Evolutionary conservation across 2,888 invertebrate genomes (phyloP), one percentile per base, ranked within the genome.

Genomic region (Myathropa florea): DNA sequence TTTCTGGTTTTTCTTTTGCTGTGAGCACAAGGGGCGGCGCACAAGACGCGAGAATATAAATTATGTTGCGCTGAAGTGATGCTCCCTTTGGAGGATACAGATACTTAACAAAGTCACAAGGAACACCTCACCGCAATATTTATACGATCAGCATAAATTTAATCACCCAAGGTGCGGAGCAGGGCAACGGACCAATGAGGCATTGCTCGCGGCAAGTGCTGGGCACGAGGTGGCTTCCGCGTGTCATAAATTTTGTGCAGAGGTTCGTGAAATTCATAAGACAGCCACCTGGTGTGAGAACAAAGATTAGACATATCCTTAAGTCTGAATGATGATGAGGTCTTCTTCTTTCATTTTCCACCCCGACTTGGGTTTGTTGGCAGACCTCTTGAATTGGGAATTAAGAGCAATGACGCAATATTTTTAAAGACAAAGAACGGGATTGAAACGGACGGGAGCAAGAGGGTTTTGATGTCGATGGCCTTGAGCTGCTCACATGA

Each of bases 1-100:
- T 33, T 33, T 12, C 4, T 46, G 18, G 4, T 46, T 0, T 39
- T 46, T 46, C 18, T 84, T 39, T 21, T 23, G 28, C n/a, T 46
- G 26, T 59, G 23, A 26, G 63, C 61, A 83, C 70, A 46, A 68
- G 79, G 7, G 46, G 46, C 46, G 18, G 63, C 57, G 39, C 67
- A 81, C 36, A 36, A 61, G 57, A 46, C 39, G 36, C 24, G 67
- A 39, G 75, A 39, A 55, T 60, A 84, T 80, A 84, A 76, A 80
- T 80, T 80, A 71, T 65, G 65, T 75, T 24, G 60, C 39, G 60
- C 6, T 39, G 63, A 39, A 61, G 63, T 64, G 65, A 72, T 65
- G 71, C 26, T 7, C 63, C 46, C 75, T 65, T 57, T 79, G 75
- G 79, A 53, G 67, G 65, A 79, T 71, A 53, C 30, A 60, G 63